These are phyloP conservation scores for Zaprionus kolodkinae DNA, from an alignment of 1,140 invertebrate species.

Conservation along the genomic window DNA sequence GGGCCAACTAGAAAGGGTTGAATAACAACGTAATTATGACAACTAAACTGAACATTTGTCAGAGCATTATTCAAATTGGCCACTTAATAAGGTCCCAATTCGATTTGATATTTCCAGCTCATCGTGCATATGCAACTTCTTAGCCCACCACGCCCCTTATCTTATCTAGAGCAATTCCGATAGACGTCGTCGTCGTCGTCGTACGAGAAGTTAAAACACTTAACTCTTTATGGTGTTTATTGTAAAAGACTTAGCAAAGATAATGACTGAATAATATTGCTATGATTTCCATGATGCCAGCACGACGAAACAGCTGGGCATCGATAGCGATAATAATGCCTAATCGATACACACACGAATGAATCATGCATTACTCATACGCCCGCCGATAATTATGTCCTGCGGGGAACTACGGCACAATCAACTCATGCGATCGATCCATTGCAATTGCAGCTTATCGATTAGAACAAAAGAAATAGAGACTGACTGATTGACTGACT, in stretches of 20 bases:
- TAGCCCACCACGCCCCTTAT: background rate
- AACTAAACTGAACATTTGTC: background rate
- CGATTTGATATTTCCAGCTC: background rate
- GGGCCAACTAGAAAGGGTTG: too few species aligned
- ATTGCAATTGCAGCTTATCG: background rate
- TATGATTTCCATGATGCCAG: background rate
- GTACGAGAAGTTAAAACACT: background rate
- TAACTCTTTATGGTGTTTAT: background rate
- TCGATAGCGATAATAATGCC: background rate
- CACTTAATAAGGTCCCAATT: background rate
- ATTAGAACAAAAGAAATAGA: background rate
- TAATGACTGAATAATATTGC: background rate
- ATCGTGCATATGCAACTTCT: background rate
- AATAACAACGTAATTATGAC: background rate
- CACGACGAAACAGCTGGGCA: background rate
- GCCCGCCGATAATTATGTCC: background rate
- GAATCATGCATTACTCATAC: conserved; percentile 59
- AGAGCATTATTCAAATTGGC: background rate
- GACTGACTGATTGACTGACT: background rate
- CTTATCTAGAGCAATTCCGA: background rate
- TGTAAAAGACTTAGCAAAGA: background rate
- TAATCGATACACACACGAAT: background rate
- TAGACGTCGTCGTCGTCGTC: background rate
- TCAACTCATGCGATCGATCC: too few species aligned
- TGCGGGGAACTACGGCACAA: background rate